phyloP scores from a whole-genome alignment of 1,140 invertebrate genomes.

The Drosophila micromelanica region DNA sequence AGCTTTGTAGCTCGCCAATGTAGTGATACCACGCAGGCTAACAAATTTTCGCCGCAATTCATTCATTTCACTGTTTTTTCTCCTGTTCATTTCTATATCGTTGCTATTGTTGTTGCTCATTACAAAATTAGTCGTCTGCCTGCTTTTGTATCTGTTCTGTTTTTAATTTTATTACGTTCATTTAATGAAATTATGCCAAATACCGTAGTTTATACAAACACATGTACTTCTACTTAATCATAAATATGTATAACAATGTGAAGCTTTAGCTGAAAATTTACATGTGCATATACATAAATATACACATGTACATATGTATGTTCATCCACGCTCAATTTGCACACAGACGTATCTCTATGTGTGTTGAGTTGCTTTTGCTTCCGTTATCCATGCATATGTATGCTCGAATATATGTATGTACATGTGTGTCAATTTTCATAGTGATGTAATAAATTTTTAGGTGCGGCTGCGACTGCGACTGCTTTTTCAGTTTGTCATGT shows the following conservation, averaged over 20 bases:
- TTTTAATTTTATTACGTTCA: constrained; percentile 21
- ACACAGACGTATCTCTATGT: constrained; percentile 3
- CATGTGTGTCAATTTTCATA: constrained; percentile 67
- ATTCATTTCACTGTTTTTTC: constrained; percentile 17
- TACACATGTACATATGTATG: not conserved
- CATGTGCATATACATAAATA: not conserved
- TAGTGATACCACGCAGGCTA: constrained; percentile 10
- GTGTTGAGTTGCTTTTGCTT: constrained; percentile 28
- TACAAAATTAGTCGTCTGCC: constrained; percentile 5
- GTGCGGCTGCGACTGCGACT: constrained; percentile 62
- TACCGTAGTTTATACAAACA: not conserved
- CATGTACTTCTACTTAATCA: not conserved
- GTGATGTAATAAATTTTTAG: constrained; percentile 77
- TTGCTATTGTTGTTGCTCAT: constrained; percentile 21
- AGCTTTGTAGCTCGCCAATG: constrained; percentile 44
- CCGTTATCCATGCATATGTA: constrained; percentile 27
- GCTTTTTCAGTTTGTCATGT: constrained; percentile 28
- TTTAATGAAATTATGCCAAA: constrained; percentile 25
- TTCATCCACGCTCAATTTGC: constrained; percentile 16
- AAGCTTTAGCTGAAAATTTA: not conserved
- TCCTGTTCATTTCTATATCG: constrained; percentile 4
- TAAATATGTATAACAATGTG: not conserved
- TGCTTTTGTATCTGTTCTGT: constrained; percentile 20
- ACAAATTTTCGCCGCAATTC: constrained; percentile 23
- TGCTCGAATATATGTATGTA: constrained; percentile 17